Evolutionary conservation across 92 coral and sea anemone genomes (phyloP), one percentile per base, ranked within the genome.

Genomic region (Epizoanthus ramosus): DNA sequence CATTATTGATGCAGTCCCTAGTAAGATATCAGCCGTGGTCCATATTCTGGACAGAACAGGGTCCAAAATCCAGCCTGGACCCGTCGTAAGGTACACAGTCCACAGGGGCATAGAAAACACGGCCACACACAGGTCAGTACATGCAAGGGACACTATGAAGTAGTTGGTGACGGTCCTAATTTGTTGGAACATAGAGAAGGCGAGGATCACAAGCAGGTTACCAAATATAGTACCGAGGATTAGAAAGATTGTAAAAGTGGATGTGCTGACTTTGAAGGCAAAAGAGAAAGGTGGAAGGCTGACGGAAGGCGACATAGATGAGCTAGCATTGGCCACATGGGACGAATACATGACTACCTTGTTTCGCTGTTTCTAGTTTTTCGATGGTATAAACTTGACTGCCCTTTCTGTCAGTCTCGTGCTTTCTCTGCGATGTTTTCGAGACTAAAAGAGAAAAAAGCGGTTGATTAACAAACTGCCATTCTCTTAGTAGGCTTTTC

Each of bases 1-100:
- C 74, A 86, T 90, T 23, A 95, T 95, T 21, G 97, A 93, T 0
- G 98, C 97, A 8, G 95, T 92, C 12, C 98, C 95, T 1, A 88
- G 73, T 9, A 95, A 64, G 57, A 95, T 92, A 63, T 95, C 98
- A 67, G 89, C 74, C 31, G 85, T 63, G 66, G 97, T 95, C 97
- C 97, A 95, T 28, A 91, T 80, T 59, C 87, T 87, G 1, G 63
- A 14, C 57, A 88, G 25, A 2, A 66, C 24, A 33, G 68, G 80
- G 14, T 85, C 88, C 4, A 93, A 58, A 6, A 75, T 82, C 97
- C 92, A 93, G 39, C 64, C 56, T 41, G 97, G 94, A 18, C 97
- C 97, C 9, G 94, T 90, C 6, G 91, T 56, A 21, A 93, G 85
- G 83, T 88, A 93, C 28, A 92, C 97, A 2, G 90, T 79, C 86